Conservation (phyloP, 2,888 invertebrate species). For the Didymodactylos carnosus region DNA sequence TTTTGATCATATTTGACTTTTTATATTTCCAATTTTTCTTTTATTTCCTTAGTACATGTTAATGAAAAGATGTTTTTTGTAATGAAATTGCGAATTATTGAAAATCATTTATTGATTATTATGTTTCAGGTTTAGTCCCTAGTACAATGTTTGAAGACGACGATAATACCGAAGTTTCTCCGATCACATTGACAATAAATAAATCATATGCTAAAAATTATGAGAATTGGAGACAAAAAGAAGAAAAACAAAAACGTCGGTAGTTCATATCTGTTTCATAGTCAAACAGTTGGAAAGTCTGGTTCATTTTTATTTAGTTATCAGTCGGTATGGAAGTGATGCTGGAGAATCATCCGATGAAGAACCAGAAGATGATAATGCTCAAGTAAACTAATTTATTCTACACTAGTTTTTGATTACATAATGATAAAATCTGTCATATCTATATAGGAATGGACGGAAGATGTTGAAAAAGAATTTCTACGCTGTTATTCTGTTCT, state of each 20-base stretch:
- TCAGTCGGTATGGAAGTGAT: slow-evolving; percentile 8
- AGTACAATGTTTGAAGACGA: too few relatives aligned
- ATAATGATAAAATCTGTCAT: background rate
- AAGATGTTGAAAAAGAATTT: slow-evolving; percentile 14
- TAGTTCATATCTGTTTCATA: background rate
- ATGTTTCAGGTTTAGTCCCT: too few relatives aligned
- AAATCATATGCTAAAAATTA: slow-evolving; percentile 10
- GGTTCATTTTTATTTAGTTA: slow-evolving; percentile 1
- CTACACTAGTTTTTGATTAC: background rate
- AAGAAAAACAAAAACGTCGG: slow-evolving; percentile 14
- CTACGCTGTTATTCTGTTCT: slow-evolving; percentile 7
- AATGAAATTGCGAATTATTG: too few relatives aligned
- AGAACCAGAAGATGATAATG: slow-evolving; percentile 10
- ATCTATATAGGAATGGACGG: slow-evolving; percentile 6
- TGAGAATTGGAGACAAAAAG: slow-evolving; percentile 8
- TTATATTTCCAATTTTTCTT: too few relatives aligned
- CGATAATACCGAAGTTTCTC: background rate
- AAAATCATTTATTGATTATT: too few relatives aligned
- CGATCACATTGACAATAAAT: slow-evolving; percentile 1
- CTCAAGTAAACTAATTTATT: background rate
- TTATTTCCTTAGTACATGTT: too few relatives aligned
- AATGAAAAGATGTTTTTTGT: too few relatives aligned
- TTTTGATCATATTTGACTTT: too few relatives aligned
- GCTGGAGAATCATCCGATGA: background rate
- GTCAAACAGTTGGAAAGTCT: background rate